Conservation (phyloP, 1,140 invertebrate species). For the Helicoverpa armigera region DNA sequence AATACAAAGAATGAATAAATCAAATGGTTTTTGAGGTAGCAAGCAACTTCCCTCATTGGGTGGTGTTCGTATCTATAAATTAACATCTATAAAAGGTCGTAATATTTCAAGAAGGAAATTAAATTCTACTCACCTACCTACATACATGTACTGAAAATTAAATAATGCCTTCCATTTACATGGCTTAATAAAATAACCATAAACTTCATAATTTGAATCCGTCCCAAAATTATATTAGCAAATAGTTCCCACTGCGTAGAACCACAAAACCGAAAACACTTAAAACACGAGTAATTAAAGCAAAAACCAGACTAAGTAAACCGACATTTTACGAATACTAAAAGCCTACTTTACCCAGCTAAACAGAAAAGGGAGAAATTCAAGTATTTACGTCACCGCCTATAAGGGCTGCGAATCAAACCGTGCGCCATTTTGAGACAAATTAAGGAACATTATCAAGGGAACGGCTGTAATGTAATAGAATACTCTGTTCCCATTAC, state of each 20-base stretch:
- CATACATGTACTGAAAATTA: too few relatives aligned
- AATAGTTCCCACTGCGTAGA: neutral
- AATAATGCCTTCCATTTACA: neutral
- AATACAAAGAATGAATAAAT: too few relatives aligned
- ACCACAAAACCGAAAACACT: neutral
- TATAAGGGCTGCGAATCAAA: conserved; percentile 21
- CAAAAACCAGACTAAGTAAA: neutral
- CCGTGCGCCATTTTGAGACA: conserved; percentile 34
- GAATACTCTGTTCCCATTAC: conserved; percentile 42
- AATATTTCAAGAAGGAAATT: too few relatives aligned
- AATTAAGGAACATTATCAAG: conserved; percentile 45
- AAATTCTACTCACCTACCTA: too few relatives aligned
- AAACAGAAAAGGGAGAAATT: neutral
- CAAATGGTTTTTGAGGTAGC: too few relatives aligned
- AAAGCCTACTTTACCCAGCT: neutral
- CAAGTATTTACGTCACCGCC: conserved; percentile 24
- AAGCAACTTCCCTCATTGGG: too few relatives aligned
- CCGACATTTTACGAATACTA: neutral
- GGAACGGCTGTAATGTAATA: conserved; percentile 30
- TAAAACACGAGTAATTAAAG: neutral
- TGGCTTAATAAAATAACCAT: neutral
- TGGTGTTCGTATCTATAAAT: too few relatives aligned
- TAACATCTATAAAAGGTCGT: too few relatives aligned
- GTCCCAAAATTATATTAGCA: neutral
- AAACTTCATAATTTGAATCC: neutral